A percentile compares a stretch with the other conserved stretches of the same genome.
Evolutionary conservation across 1,140 invertebrate genomes (phyloP).

Genomic region (Caenorhabditis remanei): DNA sequence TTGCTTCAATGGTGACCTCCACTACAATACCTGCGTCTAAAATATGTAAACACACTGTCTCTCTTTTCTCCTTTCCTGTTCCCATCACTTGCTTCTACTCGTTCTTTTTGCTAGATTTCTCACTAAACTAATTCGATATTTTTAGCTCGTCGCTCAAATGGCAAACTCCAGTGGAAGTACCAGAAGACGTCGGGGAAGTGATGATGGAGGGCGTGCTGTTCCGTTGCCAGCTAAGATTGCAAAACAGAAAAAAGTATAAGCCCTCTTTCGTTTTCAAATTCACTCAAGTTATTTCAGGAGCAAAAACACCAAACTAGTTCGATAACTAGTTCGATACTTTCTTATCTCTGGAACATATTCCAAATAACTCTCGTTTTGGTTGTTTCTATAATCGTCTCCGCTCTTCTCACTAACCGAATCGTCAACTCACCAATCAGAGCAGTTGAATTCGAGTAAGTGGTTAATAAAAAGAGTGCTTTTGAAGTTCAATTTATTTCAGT

Average conservation of each 20-base stretch:
- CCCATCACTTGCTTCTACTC: conserved; percentile 22
- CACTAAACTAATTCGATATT: background rate
- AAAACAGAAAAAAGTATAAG: background rate
- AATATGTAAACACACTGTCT: conserved; percentile 43
- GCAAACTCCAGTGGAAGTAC: background rate
- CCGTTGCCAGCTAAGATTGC: background rate
- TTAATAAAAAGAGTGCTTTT: background rate
- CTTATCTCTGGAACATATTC: background rate
- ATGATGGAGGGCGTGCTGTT: background rate
- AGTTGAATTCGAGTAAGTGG: conserved; percentile 55
- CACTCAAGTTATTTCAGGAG: no score
- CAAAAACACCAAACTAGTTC: no score
- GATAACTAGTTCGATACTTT: no score
- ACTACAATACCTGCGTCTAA: conserved; percentile 25
- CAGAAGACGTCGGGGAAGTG: background rate
- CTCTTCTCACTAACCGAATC: conserved; percentile 51
- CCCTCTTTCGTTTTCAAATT: no score
- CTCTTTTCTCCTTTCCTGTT: background rate
- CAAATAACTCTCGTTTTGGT: conserved; percentile 14
- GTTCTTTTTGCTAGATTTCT: background rate
- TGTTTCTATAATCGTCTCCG: conserved; percentile 30
- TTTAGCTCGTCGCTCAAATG: background rate
- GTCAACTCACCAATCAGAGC: conserved; percentile 53
- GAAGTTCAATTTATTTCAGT: conserved; percentile 31
- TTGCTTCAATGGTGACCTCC: conserved; percentile 35